Conservation (phyloP, 2,888 invertebrate species). For the Orchesellides sinensis region DNA sequence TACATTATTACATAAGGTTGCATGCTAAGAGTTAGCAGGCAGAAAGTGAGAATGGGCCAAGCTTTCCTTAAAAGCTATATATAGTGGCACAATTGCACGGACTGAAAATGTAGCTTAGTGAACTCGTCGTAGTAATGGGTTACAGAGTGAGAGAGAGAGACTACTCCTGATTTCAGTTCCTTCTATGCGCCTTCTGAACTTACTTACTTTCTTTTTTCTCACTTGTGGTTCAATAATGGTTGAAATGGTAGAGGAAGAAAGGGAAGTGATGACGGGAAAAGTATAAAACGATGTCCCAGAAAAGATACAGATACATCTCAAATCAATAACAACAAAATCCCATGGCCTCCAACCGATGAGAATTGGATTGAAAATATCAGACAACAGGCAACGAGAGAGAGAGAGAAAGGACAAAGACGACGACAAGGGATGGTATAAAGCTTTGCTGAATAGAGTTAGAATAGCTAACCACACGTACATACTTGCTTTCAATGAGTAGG, state of each 20-base stretch:
- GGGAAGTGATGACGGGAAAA: conserved; percentile 69
- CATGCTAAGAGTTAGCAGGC: background rate
- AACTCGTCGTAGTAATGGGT: conserved; percentile 49
- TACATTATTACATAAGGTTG: conserved; percentile 10
- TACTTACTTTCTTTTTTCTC: conserved; percentile 10
- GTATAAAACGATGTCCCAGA: conserved; percentile 69
- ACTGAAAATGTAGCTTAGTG: conserved; percentile 48
- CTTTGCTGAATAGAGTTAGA: background rate
- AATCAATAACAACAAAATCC: conserved; percentile 71
- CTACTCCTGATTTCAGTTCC: conserved; percentile 29
- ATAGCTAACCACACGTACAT: background rate
- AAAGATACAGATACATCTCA: conserved; percentile 69
- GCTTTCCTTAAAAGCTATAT: background rate
- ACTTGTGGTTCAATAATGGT: conserved; percentile 29
- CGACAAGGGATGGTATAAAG: background rate
- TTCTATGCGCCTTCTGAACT: background rate
- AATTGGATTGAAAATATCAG: conserved; percentile 71
- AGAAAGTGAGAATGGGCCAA: conserved; percentile 13
- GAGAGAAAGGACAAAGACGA: conserved; percentile 31
- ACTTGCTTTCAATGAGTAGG: too few relatives aligned
- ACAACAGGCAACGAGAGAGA: conserved; percentile 22
- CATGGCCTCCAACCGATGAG: conserved; percentile 64
- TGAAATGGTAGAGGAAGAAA: conserved; percentile 45
- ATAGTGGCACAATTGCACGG: conserved; percentile 9
- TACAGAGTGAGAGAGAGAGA: too few relatives aligned